A percentile compares a stretch with the other conserved stretches of the same genome.
These are phyloP conservation scores for Hirtodrosophila trivittata DNA, from an alignment of 2,888 invertebrate species.

Conservation along the genomic window DNA sequence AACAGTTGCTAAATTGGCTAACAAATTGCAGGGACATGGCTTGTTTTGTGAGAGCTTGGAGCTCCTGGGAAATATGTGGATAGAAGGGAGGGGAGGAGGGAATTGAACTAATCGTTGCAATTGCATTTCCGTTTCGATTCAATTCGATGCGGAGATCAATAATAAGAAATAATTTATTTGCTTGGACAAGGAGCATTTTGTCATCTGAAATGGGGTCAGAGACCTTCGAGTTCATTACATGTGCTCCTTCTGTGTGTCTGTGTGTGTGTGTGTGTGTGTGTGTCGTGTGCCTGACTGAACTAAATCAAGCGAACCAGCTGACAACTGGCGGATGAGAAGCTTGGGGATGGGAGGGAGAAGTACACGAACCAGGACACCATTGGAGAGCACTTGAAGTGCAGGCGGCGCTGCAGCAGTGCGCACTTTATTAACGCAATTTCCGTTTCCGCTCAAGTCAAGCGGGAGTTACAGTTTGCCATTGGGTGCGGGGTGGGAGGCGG, in stretches of 20 bases:
- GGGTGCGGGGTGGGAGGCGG: neutral
- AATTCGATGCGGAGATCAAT: slow-evolving; percentile 24
- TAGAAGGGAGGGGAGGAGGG: neutral
- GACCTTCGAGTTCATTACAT: slow-evolving; percentile 3
- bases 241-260: neutral
- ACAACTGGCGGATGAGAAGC: neutral
- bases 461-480: neutral
- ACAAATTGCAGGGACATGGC: no score
- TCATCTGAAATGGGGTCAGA: slow-evolving; percentile 9
- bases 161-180: slow-evolving; percentile 53
- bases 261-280: neutral
- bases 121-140: slow-evolving; percentile 30
- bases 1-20: no score
- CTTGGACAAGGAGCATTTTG: slow-evolving; percentile 25
- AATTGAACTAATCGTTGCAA: slow-evolving; percentile 17
- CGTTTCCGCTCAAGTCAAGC: slow-evolving; percentile 41
- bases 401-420: slow-evolving; percentile 30
- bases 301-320: slow-evolving; percentile 30
- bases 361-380: slow-evolving; percentile 28
- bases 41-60: no score
- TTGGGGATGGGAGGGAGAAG: neutral
- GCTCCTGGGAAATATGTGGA: neutral
- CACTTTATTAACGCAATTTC: slow-evolving; percentile 58
- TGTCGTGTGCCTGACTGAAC: slow-evolving; percentile 13
- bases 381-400: slow-evolving; percentile 38